These are phyloP conservation scores for Homarus americanus DNA, from an alignment of 1,140 invertebrate species.

Conservation along the genomic window DNA sequence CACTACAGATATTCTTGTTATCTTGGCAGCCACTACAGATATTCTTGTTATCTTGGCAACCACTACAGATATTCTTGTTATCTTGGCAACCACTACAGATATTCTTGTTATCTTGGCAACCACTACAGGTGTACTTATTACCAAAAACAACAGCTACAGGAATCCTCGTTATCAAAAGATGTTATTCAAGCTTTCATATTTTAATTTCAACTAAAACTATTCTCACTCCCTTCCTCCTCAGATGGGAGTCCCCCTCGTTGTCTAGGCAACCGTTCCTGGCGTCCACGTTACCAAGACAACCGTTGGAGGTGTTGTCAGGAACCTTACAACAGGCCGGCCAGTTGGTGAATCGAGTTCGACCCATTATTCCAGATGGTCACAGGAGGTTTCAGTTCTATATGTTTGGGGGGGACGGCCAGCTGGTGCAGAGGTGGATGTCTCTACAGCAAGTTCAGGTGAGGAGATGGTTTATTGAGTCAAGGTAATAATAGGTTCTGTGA, in stretches of 20 bases:
- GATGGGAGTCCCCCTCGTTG: not conserved
- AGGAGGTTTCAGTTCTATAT: conserved; percentile 20
- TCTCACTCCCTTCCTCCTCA: not conserved
- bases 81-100: no score
- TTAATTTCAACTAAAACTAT: no score
- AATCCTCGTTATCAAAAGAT: no score
- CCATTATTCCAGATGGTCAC: not conserved
- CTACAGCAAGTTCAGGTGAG: conserved; percentile 23
- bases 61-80: no score
- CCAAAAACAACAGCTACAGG: no score
- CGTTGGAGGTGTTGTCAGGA: not conserved
- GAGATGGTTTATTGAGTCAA: not conserved
- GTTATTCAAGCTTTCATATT: no score
- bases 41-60: no score
- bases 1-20: no score
- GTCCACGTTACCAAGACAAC: not conserved
- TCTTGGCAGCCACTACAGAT: no score
- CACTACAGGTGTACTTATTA: no score
- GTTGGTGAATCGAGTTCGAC: no score
- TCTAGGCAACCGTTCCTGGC: not conserved
- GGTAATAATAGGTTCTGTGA: not conserved
- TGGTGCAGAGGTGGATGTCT: conserved; percentile 3
- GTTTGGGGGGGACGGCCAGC: not conserved
- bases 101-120: no score
- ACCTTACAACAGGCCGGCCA: not conserved